phyloP scores from a whole-genome alignment of 1,140 invertebrate species.

The Paracyclopina nana region DNA sequence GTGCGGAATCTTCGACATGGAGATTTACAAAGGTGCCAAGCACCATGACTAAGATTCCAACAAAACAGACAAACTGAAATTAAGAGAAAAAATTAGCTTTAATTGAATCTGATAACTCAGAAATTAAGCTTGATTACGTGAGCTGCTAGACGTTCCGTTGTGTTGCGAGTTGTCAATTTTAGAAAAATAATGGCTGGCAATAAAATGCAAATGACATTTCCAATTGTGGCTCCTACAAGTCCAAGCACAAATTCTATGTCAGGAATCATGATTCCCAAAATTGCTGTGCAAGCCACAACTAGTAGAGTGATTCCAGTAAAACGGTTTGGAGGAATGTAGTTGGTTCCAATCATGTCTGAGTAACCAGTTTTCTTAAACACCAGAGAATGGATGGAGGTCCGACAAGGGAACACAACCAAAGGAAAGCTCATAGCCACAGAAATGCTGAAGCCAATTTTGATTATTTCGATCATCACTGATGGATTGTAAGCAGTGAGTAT shows the following conservation, averaged over 20 bases:
- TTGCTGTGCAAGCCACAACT: neutral
- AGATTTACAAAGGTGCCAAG: conserved; percentile 7
- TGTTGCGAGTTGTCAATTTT: conserved; percentile 15
- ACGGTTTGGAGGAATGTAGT: conserved; percentile 4
- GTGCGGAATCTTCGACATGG: conserved; percentile 3
- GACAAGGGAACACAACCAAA: conserved; percentile 83
- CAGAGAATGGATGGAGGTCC: conserved; percentile 77
- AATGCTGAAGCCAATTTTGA: conserved; percentile 81
- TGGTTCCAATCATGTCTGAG: neutral
- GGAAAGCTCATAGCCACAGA: conserved; percentile 90
- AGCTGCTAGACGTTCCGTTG: conserved; percentile 9
- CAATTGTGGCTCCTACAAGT: conserved; percentile 12
- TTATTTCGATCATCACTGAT: conserved; percentile 55
- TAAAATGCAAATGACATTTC: conserved; percentile 4
- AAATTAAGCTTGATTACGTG: too few relatives aligned
- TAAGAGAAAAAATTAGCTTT: too few relatives aligned
- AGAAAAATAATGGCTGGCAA: conserved; percentile 14
- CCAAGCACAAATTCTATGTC: conserved; percentile 17
- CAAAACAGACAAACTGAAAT: neutral
- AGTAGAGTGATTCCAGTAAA: conserved; percentile 11
- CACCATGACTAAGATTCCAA: conserved; percentile 5
- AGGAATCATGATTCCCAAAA: conserved; percentile 11
- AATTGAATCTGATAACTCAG: too few relatives aligned
- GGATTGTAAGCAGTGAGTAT: conserved; percentile 63
- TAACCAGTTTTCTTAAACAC: conserved; percentile 54